Conservation (phyloP, 2,797 vertebrate genomes). For the Leptatherina wallacei region DNA sequence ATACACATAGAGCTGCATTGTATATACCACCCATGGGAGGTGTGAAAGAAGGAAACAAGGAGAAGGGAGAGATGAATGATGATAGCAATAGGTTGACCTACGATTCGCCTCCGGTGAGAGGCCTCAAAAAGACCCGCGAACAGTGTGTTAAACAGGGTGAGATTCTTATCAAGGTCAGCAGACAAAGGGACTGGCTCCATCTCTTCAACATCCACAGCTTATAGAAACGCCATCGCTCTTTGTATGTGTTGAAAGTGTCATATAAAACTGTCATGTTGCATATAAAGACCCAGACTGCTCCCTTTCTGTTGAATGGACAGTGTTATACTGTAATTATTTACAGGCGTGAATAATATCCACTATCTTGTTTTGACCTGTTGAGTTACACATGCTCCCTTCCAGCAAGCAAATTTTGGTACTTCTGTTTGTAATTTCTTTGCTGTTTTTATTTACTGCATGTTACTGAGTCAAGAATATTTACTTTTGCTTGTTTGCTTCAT, state of each 20-base stretch:
- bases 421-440: no score
- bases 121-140: slow-evolving; percentile 42
- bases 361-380: slow-evolving; percentile 1
- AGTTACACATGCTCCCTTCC: neutral
- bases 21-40: slow-evolving; percentile 29
- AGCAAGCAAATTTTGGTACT: neutral
- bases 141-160: slow-evolving; percentile 47
- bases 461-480: neutral
- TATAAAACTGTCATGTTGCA: slow-evolving; percentile 2
- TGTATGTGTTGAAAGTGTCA: slow-evolving; percentile 11
- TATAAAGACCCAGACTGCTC: neutral
- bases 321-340: neutral
- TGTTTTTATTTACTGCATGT: neutral
- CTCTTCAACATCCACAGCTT: slow-evolving; percentile 24
- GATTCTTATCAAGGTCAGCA: slow-evolving; percentile 66
- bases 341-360: neutral
- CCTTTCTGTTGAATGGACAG: neutral
- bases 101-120: slow-evolving; percentile 30
- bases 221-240: slow-evolving; percentile 26
- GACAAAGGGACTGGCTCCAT: slow-evolving; percentile 30
- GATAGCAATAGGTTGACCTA: slow-evolving; percentile 39
- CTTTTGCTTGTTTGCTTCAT: neutral
- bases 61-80: slow-evolving; percentile 22
- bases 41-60: slow-evolving; percentile 30
- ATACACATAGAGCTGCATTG: slow-evolving; percentile 22